Conservation (phyloP, 2,888 invertebrate genomes). For the Hoplodrina ambigua region DNA sequence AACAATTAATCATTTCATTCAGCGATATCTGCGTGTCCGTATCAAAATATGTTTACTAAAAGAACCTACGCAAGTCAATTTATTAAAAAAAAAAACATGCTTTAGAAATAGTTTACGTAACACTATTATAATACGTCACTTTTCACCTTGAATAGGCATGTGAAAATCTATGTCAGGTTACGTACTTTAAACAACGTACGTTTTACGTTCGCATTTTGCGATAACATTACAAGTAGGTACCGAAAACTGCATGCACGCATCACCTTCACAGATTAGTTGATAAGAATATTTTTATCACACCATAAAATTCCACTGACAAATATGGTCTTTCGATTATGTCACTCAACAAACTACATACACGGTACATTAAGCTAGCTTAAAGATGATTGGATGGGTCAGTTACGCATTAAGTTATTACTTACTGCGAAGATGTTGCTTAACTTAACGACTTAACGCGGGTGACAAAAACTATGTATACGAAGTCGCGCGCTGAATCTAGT, state of each 20-base stretch:
- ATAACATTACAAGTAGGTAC: slow-evolving; percentile 1
- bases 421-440: not conserved
- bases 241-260: slow-evolving; percentile 5
- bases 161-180: slow-evolving; percentile 19
- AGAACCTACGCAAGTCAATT: slow-evolving; percentile 20
- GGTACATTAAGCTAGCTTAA: not conserved
- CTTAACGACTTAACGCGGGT: too few relatives aligned
- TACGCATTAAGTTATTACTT: not conserved
- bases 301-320: slow-evolving; percentile 10
- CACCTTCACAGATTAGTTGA: not conserved
- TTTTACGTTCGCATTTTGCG: not conserved
- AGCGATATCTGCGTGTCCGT: not conserved
- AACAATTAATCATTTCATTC: slow-evolving; percentile 7
- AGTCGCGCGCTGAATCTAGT: too few relatives aligned
- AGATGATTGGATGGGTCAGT: slow-evolving; percentile 1
- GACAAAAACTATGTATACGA: too few relatives aligned
- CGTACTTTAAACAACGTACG: slow-evolving; percentile 14
- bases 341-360: too few relatives aligned
- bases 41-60: not conserved
- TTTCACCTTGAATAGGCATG: slow-evolving; percentile 22
- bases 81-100: not conserved
- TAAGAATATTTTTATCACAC: slow-evolving; percentile 1
- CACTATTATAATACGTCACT: slow-evolving; percentile 10
- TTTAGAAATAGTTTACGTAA: slow-evolving; percentile 34
- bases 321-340: not conserved